phyloP scores from a whole-genome alignment of 2,888 invertebrate species.

The Philaethria dido region DNA sequence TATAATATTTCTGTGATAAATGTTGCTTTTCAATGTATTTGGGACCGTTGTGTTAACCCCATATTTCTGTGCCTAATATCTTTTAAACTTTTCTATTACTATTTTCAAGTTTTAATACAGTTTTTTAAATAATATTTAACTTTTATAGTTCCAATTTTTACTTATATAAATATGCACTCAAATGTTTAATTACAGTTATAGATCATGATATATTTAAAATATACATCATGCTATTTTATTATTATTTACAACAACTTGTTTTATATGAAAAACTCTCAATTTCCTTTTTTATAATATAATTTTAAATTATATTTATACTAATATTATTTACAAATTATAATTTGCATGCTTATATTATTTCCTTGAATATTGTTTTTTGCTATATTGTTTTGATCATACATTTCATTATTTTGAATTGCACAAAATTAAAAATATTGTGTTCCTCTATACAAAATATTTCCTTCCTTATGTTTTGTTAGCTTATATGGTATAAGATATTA shows the following conservation, averaged over 20 bases:
- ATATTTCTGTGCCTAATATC: conserved; percentile 42
- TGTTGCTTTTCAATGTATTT: conserved; percentile 46
- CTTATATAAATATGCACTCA: neutral
- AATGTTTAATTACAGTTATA: neutral
- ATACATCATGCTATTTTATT: too few species aligned
- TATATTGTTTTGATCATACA: neutral
- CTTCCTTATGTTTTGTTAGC: conserved; percentile 14
- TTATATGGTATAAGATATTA: neutral
- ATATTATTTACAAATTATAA: neutral
- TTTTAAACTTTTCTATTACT: conserved; percentile 29
- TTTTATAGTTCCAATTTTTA: conserved; percentile 9
- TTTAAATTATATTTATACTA: conserved; percentile 2
- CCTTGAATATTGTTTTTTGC: too few species aligned
- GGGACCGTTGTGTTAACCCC: conserved; percentile 42
- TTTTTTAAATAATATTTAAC: conserved; percentile 21
- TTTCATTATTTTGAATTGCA: neutral
- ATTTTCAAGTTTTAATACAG: conserved; percentile 38
- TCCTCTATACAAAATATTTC: conserved; percentile 17
- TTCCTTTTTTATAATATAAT: conserved; percentile 5
- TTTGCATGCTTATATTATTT: neutral
- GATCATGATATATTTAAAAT: neutral
- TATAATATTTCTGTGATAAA: conserved; percentile 51
- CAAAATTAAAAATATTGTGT: neutral
- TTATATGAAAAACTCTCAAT: neutral
- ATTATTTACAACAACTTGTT: too few species aligned